Evolutionary conservation across 2,113 vertebrate species (phyloP).

Genomic region (Sinocyclocheilus anophthalmus): DNA sequence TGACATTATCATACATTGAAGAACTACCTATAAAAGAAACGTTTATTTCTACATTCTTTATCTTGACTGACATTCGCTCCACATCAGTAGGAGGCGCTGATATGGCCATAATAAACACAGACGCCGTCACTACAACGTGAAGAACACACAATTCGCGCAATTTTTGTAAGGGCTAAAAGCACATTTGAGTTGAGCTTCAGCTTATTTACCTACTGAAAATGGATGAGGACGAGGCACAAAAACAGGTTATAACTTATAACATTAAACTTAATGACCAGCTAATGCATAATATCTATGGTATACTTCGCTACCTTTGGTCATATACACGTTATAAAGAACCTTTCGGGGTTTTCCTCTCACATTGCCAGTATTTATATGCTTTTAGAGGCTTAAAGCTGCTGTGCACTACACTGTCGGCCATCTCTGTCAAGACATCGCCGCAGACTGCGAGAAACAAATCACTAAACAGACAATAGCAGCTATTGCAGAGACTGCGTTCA

Average conservation of each 20-base stretch:
- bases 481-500: slow-evolving; percentile 85
- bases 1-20: not conserved
- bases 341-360: not conserved
- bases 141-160: slow-evolving; percentile 28
- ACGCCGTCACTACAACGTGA: not conserved
- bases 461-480: slow-evolving; percentile 84
- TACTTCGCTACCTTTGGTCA: not conserved
- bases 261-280: not conserved
- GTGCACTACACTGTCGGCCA: slow-evolving; percentile 85
- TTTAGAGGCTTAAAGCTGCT: slow-evolving; percentile 86
- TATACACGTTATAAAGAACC: not conserved
- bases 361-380: not conserved
- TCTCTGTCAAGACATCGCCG: slow-evolving; percentile 76
- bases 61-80: slow-evolving; percentile 28
- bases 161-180: slow-evolving; percentile 14
- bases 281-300: not conserved
- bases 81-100: slow-evolving; percentile 49
- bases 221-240: slow-evolving; percentile 48
- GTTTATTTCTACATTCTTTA: not conserved
- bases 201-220: slow-evolving; percentile 18
- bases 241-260: slow-evolving; percentile 39
- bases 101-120: not conserved
- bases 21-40: not conserved
- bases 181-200: not conserved
- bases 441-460: slow-evolving; percentile 74